Percentiles rank a stretch among this genome's conserved stretches.
These are phyloP conservation scores for Asteroscopus sphinx DNA, from an alignment of 2,888 invertebrate genomes.

Conservation along the genomic window DNA sequence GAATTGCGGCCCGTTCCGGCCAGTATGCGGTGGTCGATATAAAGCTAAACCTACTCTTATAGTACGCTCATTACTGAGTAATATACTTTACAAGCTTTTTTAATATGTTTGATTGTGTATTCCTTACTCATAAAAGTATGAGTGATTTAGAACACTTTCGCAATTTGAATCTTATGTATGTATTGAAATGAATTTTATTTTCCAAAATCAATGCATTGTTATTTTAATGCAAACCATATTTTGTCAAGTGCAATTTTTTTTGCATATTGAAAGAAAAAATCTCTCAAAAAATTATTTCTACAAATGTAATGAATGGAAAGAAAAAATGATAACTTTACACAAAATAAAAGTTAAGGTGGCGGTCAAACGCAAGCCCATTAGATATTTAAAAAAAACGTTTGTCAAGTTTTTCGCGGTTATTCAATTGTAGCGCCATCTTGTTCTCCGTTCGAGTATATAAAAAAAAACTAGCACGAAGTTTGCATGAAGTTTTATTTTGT, in stretches of 20 bases:
- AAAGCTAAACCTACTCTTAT: conserved; percentile 1
- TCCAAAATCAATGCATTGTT: conserved; percentile 19
- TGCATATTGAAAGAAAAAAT: conserved; percentile 13
- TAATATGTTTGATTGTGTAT: conserved; percentile 24
- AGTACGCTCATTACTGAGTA: conserved; percentile 18
- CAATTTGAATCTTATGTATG: conserved; percentile 23
- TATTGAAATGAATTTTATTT: conserved; percentile 6
- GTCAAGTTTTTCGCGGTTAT: not conserved
- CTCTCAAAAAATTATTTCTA: conserved; percentile 1
- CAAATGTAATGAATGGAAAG: too few relatives aligned
- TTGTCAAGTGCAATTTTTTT: conserved; percentile 32
- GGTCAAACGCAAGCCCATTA: too few relatives aligned
- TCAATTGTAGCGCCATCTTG: conserved; percentile 9
- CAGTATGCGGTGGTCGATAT: conserved; percentile 17
- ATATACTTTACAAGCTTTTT: conserved; percentile 34
- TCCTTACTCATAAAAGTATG: conserved; percentile 14
- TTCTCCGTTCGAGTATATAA: conserved; percentile 1
- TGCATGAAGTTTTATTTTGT: conserved; percentile 24
- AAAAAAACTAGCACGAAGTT: not conserved
- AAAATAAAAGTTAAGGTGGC: conserved; percentile 23
- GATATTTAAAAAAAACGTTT: too few relatives aligned
- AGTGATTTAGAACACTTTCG: conserved; percentile 25
- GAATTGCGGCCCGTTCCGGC: not conserved
- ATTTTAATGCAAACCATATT: too few relatives aligned
- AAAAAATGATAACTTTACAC: too few relatives aligned